Percentiles rank a stretch among this genome's conserved stretches.
Evolutionary conservation across 2,113 vertebrate genomes (phyloP).

Genomic region (Herpailurus yagouaroundi): DNA sequence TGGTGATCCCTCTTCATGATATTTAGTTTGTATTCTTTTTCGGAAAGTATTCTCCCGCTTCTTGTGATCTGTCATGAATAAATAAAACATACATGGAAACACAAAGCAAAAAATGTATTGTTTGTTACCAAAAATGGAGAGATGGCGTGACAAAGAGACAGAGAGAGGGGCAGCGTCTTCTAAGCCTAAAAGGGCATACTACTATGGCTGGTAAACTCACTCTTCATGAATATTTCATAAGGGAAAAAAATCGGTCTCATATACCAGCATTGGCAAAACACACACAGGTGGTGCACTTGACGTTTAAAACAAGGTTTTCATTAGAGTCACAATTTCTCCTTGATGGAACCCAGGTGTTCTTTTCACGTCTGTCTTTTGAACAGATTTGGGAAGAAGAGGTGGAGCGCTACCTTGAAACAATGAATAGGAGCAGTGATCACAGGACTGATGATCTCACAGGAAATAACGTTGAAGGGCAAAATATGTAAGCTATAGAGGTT

Average conservation of each 20-base stretch:
- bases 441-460: neutral
- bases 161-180: neutral
- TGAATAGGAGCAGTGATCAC: neutral
- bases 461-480: neutral
- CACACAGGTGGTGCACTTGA: conserved; percentile 58
- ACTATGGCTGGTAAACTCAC: neutral
- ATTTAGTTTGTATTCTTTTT: conserved; percentile 93
- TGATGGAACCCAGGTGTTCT: conserved; percentile 72
- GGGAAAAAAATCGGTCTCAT: neutral
- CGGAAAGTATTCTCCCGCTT: conserved; percentile 94
- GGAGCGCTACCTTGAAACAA: neutral
- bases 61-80: conserved; percentile 89
- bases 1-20: conserved; percentile 90
- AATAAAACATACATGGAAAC: neutral
- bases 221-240: conserved; percentile 65
- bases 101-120: neutral
- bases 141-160: neutral
- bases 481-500: neutral
- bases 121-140: neutral
- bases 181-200: neutral
- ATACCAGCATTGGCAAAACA: conserved; percentile 31
- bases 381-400: neutral
- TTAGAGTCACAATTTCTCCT: conserved; percentile 45
- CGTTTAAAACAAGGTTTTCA: conserved; percentile 58
- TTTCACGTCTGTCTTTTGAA: conserved; percentile 47